phyloP scores from a whole-genome alignment of 2,888 invertebrate species.

The Himalopsyche anomala region DNA sequence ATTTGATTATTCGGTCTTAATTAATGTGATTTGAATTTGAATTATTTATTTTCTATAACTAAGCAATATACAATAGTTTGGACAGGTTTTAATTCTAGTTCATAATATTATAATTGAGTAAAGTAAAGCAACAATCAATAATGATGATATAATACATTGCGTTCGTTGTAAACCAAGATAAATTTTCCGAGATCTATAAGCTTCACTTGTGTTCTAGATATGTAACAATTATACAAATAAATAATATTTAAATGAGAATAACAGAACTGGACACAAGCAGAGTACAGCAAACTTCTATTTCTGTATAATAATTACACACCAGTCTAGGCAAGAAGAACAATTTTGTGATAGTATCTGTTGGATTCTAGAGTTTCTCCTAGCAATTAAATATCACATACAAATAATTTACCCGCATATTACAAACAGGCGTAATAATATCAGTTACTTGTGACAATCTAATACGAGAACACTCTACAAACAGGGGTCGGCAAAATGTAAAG shows the following conservation, averaged over 20 bases:
- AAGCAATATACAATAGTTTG: too few relatives aligned
- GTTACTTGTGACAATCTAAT: conserved; percentile 32
- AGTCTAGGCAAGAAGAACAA: conserved; percentile 22
- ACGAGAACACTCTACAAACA: background rate
- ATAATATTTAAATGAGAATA: conserved; percentile 36
- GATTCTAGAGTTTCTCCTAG: conserved; percentile 20
- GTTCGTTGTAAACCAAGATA: background rate
- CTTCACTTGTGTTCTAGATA: background rate
- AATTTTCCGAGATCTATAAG: background rate
- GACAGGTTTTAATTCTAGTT: too few relatives aligned
- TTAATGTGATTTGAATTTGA: too few relatives aligned
- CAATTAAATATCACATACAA: conserved; percentile 43
- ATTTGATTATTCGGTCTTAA: too few relatives aligned
- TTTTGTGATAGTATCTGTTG: conserved; percentile 27
- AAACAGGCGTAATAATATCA: conserved; percentile 34
- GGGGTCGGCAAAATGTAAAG: background rate
- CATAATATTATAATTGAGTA: too few relatives aligned
- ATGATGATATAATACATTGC: background rate
- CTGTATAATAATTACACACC: conserved; percentile 42
- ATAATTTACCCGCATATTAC: conserved; percentile 38
- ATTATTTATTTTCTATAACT: too few relatives aligned
- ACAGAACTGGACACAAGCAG: conserved; percentile 1
- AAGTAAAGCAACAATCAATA: background rate
- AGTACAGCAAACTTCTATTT: conserved; percentile 28
- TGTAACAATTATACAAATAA: conserved; percentile 32